Base-by-base conservation (phyloP, 2,113 vertebrate species). In the Anguilla japonica region DNA sequence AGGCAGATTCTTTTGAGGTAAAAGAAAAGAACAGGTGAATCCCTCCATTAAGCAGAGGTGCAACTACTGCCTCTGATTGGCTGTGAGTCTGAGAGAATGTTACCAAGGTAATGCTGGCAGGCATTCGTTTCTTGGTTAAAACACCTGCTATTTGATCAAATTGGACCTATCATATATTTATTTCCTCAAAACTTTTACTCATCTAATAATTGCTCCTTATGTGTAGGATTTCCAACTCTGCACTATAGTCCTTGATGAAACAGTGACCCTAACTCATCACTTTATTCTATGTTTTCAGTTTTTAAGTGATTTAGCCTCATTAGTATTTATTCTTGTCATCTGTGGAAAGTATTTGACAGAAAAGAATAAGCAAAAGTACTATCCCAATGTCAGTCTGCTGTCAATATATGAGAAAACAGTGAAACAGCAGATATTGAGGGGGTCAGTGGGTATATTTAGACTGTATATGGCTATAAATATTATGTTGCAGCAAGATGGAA, bases 121-220 rank as follows among this genome's bases (percentile, higher is more conserved):
- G 92, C 92, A 90, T 93, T 81, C 84, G 88, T 39, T 83, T 0
- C 8, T 83, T 90, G 87, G 93, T 92, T 92, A 53, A 91, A 40
- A 71, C 79, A 43, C 29, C 85, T 84, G 41, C n/a, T 41, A 89
- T 81, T 53, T 87, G 26, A n/a, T 71, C 82, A 87, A 88, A 82
- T 53, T 53, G 50, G 50, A 53, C 50, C 50, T 53, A 53, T 53
- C 11, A 53, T 53, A 14, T 53, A 53, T 53, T 53, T 14, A 53
- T 53, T 14, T 53, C 50, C 50, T 53, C 50, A 13, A 53, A 53
- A 13, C 1, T 53, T 11, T 53, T 53, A 53, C 50, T 53, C 50
- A 14, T 53, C 13, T 8, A 53, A 53, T 53, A 53, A 53, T 53
- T 53, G 50, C 50, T 53, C 50, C 50, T 53, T 53, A 11, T 53